Percentiles rank a stretch among this genome's conserved stretches.
phyloP scores from a whole-genome alignment of 2,797 vertebrate genomes.

The Halcyon chelicuti region DNA sequence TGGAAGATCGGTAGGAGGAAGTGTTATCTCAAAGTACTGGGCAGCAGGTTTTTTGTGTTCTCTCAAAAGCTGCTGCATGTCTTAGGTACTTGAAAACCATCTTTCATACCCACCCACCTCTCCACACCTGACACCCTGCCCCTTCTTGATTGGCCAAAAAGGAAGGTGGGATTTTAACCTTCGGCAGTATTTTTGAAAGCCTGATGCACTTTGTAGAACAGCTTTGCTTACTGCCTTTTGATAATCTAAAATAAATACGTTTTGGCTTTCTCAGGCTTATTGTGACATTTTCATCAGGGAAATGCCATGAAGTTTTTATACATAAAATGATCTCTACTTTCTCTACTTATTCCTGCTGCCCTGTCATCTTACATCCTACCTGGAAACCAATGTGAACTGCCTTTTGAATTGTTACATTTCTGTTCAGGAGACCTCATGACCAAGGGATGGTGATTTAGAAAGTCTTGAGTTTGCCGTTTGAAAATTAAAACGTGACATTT shows the following conservation, averaged over 20 bases:
- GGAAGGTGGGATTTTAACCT: not conserved
- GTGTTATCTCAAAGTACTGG: not conserved
- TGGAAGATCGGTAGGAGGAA: not conserved
- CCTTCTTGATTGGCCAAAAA: not conserved
- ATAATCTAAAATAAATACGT: not conserved
- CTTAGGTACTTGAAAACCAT: not conserved
- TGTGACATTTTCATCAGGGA: not conserved
- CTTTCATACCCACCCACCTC: not conserved
- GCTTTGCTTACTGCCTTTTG: not conserved
- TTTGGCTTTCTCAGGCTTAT: not conserved
- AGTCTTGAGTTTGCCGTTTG: not conserved
- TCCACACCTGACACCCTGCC: rapidly evolving
- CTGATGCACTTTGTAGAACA: not conserved
- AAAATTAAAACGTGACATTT: not conserved
- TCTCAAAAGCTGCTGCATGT: not conserved
- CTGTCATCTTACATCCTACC: not conserved
- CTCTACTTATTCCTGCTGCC: not conserved
- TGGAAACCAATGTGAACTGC: not conserved
- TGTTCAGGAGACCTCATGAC: not conserved
- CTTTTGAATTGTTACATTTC: not conserved
- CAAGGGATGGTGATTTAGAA: not conserved
- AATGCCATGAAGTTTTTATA: not conserved
- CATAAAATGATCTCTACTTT: not conserved
- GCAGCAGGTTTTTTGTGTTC: not conserved
- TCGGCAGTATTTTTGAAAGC: not conserved